Conservation (phyloP, 2,888 invertebrate genomes). For the Ceramica pisi region DNA sequence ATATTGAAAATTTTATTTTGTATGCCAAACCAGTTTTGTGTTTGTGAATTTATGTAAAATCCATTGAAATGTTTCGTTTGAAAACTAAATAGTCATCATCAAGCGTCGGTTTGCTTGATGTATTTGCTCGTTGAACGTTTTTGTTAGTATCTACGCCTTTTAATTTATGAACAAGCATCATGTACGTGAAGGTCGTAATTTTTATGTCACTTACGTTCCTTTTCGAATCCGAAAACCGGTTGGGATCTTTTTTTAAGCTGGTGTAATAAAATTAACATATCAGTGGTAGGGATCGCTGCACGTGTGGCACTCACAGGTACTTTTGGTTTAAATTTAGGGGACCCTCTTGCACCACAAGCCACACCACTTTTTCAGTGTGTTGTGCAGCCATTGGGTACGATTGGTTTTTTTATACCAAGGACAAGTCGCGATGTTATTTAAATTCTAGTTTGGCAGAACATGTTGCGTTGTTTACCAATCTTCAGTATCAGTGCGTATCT, state of each 20-base stretch:
- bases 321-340: constrained; percentile 69
- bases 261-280: constrained; percentile 90
- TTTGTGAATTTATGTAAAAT: constrained; percentile 67
- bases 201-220: constrained; percentile 86
- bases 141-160: constrained; percentile 72
- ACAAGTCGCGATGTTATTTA: not conserved
- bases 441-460: constrained; percentile 1
- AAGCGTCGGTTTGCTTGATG: constrained; percentile 56
- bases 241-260: constrained; percentile 84
- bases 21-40: constrained; percentile 69
- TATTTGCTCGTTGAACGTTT: constrained; percentile 67
- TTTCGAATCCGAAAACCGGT: constrained; percentile 88
- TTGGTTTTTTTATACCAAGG: not conserved
- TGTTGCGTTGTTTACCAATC: constrained; percentile 29
- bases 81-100: constrained; percentile 65
- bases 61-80: constrained; percentile 72
- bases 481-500: constrained; percentile 44
- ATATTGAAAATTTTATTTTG: constrained; percentile 67
- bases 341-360: constrained; percentile 56
- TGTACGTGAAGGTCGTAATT: constrained; percentile 83
- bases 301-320: constrained; percentile 70
- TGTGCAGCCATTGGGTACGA: constrained; percentile 1
- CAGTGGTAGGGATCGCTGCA: constrained; percentile 82
- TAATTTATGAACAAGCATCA: constrained; percentile 70
- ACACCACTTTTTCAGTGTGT: constrained; percentile 25